Evolutionary conservation across 1,140 invertebrate genomes (phyloP).

Genomic region (Coptotermes formosanus): DNA sequence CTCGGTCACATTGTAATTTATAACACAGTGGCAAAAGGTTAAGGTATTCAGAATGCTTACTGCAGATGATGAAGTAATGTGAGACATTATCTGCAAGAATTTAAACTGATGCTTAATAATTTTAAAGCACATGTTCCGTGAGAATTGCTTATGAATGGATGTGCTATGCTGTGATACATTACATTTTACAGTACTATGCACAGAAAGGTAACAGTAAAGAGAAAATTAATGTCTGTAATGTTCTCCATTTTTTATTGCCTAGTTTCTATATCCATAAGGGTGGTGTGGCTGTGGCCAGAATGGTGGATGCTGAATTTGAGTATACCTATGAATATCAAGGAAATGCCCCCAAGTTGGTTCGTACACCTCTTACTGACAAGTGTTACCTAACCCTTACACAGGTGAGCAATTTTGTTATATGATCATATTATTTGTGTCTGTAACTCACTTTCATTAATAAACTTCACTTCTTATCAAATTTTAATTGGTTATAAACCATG

Average conservation of each 20-base stretch:
- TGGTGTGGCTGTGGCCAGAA: constrained; percentile 62
- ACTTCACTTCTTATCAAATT: background rate
- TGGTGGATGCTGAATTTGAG: constrained; percentile 88
- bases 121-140: too few species aligned
- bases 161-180: too few species aligned
- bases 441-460: background rate
- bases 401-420: constrained; percentile 45
- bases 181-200: too few species aligned
- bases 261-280: constrained; percentile 57
- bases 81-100: too few species aligned
- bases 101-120: too few species aligned
- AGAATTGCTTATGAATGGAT: too few species aligned
- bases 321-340: constrained; percentile 99
- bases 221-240: too few species aligned
- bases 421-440: constrained; percentile 27
- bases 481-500: background rate
- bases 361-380: constrained; percentile 91
- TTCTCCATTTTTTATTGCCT: background rate
- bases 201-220: too few species aligned
- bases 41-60: too few species aligned
- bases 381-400: constrained; percentile 95
- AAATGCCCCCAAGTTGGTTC: constrained; percentile 84
- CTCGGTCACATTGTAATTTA: too few species aligned
- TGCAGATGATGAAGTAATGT: too few species aligned
- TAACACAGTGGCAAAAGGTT: too few species aligned